Conservation (phyloP, 2,888 invertebrate genomes). For the Parnassius mnemosyne region DNA sequence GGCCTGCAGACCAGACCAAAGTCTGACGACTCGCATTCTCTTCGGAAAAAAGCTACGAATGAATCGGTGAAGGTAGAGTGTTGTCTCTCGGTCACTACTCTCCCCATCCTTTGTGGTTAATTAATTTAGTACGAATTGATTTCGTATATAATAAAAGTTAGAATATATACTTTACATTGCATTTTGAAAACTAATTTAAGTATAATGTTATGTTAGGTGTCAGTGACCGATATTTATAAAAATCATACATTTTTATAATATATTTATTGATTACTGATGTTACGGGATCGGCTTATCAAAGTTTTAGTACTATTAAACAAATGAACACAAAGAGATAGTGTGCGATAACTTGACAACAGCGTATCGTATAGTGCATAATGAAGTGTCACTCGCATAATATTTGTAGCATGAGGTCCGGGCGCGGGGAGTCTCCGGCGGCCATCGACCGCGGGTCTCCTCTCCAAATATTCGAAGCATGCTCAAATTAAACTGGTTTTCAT, state of each 20-base stretch:
- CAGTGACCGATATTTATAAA: too few relatives aligned
- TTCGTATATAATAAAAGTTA: too few relatives aligned
- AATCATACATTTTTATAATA: too few relatives aligned
- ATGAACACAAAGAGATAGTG: slow-evolving; percentile 1
- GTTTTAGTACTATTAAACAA: neutral
- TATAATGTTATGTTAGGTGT: too few relatives aligned
- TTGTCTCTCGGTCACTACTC: slow-evolving; percentile 18
- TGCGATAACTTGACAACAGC: slow-evolving; percentile 29
- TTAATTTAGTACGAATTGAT: neutral
- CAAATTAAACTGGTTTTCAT: slow-evolving; percentile 77
- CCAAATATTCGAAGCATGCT: slow-evolving; percentile 78
- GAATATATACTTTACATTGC: too few relatives aligned
- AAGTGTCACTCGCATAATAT: slow-evolving; percentile 38
- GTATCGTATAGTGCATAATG: slow-evolving; percentile 36
- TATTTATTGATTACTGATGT: too few relatives aligned
- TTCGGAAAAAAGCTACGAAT: slow-evolving; percentile 72
- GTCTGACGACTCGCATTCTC: slow-evolving; percentile 77
- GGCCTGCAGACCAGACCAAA: slow-evolving; percentile 68
- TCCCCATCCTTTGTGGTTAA: slow-evolving; percentile 7
- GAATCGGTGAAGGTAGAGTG: slow-evolving; percentile 51
- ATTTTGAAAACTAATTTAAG: too few relatives aligned
- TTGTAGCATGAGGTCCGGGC: slow-evolving; percentile 35
- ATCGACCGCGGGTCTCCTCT: slow-evolving; percentile 74
- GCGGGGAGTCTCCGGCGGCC: slow-evolving; percentile 48
- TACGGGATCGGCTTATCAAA: neutral